Evolutionary conservation across 2,888 invertebrate genomes (phyloP).

Genomic region (Scaptomyza parva): DNA sequence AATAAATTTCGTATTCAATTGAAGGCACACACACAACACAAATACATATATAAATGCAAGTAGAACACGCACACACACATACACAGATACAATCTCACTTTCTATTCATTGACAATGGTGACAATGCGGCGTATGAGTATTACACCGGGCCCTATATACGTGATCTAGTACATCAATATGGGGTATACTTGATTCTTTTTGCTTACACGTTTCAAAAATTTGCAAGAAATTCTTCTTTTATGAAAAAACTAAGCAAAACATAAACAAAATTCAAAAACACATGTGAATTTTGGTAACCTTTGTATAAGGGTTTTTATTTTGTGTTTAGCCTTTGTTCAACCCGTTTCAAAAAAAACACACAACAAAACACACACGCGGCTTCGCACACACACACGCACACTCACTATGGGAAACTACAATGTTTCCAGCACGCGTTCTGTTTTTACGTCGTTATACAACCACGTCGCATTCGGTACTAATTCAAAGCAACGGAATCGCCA

Average conservation of each 20-base stretch:
- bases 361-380: slow-evolving; percentile 26
- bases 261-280: slow-evolving; percentile 20
- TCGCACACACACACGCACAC: background rate
- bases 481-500: slow-evolving; percentile 31
- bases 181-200: slow-evolving; percentile 16
- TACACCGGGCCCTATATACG: slow-evolving; percentile 43
- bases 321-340: slow-evolving; percentile 44
- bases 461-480: slow-evolving; percentile 81
- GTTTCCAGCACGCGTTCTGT: slow-evolving; percentile 38
- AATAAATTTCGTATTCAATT: slow-evolving; percentile 51
- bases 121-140: slow-evolving; percentile 62
- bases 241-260: background rate
- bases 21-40: slow-evolving; percentile 27
- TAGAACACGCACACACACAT: slow-evolving; percentile 27
- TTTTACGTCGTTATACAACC: slow-evolving; percentile 82
- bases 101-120: slow-evolving; percentile 42
- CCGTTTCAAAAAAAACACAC: slow-evolving; percentile 35
- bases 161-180: slow-evolving; percentile 7
- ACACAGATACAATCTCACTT: slow-evolving; percentile 52
- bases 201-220: slow-evolving; percentile 49
- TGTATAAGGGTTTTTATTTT: slow-evolving; percentile 9
- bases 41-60: slow-evolving; percentile 11
- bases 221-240: slow-evolving; percentile 27
- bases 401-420: slow-evolving; percentile 38
- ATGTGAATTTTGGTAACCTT: slow-evolving; percentile 40